Percentiles rank a stretch among this genome's conserved stretches.
Evolutionary conservation across 1,140 invertebrate species (phyloP).

Genomic region (Chironomus tepperi): DNA sequence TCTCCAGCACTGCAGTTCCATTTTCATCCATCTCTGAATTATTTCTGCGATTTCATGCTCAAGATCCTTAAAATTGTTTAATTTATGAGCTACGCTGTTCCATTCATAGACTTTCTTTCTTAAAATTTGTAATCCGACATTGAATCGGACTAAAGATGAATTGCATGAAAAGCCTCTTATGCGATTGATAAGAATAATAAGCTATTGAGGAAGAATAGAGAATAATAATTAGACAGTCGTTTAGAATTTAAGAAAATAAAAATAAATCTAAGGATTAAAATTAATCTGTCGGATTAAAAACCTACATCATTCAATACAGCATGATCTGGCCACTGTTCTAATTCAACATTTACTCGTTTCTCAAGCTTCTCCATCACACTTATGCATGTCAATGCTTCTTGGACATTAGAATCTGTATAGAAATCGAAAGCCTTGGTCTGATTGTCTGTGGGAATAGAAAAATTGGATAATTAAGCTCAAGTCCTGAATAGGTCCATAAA

Average conservation of each 20-base stretch:
- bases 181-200: constrained; percentile 59
- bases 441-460: constrained; percentile 31
- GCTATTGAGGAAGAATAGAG: constrained; percentile 41
- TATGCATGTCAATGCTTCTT: constrained; percentile 63
- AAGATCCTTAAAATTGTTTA: constrained; percentile 68
- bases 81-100: constrained; percentile 82
- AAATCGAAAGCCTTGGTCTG: constrained; percentile 57
- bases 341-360: constrained; percentile 53
- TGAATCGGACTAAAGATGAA: constrained; percentile 75
- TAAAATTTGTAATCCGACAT: constrained; percentile 84
- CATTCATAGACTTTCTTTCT: constrained; percentile 78
- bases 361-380: constrained; percentile 57
- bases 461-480: too few species aligned
- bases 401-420: constrained; percentile 76
- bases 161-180: constrained; percentile 71
- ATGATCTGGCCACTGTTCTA: constrained; percentile 83
- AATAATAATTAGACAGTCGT: too few species aligned
- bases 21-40: constrained; percentile 83
- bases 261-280: too few species aligned
- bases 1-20: constrained; percentile 84
- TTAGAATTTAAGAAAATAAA: too few species aligned
- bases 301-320: constrained; percentile 69
- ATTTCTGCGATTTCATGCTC: constrained; percentile 63
- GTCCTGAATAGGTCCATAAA: too few species aligned
- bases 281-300: constrained; percentile 23